These are phyloP conservation scores for Drepana falcataria DNA, from an alignment of 2,888 invertebrate species.

Conservation along the genomic window DNA sequence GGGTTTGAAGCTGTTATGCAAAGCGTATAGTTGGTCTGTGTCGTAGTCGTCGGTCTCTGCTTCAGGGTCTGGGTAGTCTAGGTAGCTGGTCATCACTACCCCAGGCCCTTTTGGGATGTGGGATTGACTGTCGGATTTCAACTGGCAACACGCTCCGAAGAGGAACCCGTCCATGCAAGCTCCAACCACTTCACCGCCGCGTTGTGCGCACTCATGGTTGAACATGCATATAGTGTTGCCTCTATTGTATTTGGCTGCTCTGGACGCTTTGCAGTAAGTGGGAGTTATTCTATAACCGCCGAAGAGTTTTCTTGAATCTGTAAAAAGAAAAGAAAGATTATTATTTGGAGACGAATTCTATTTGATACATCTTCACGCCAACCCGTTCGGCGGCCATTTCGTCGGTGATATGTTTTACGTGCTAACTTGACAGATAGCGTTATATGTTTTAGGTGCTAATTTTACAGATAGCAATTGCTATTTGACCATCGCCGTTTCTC, in stretches of 20 bases:
- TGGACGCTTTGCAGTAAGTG: constrained; percentile 85
- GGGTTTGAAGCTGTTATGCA: constrained; percentile 70
- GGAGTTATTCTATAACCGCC: constrained; percentile 93
- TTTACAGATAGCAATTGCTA: too few relatives aligned
- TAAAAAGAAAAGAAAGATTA: constrained; percentile 14
- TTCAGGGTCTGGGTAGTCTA: constrained; percentile 65
- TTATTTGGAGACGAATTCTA: constrained; percentile 2
- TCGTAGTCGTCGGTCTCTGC: constrained; percentile 60
- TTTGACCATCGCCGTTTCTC: too few relatives aligned
- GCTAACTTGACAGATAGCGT: too few relatives aligned
- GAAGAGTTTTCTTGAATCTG: constrained; percentile 84
- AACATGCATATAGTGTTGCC: constrained; percentile 94
- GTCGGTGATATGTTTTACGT: too few relatives aligned
- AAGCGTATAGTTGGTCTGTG: constrained; percentile 56
- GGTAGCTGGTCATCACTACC: constrained; percentile 67
- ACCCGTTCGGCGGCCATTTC: too few relatives aligned
- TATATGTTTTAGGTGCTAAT: too few relatives aligned
- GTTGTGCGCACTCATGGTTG: constrained; percentile 90
- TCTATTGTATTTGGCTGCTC: constrained; percentile 80
- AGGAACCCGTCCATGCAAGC: constrained; percentile 95
- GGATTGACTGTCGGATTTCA: constrained; percentile 72
- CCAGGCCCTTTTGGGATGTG: constrained; percentile 73
- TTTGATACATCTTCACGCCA: background rate
- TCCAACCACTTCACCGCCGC: constrained; percentile 89
- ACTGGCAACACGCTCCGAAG: constrained; percentile 94